phyloP scores from a whole-genome alignment of 2,113 vertebrate species.

The Typhlomys cinereus region DNA sequence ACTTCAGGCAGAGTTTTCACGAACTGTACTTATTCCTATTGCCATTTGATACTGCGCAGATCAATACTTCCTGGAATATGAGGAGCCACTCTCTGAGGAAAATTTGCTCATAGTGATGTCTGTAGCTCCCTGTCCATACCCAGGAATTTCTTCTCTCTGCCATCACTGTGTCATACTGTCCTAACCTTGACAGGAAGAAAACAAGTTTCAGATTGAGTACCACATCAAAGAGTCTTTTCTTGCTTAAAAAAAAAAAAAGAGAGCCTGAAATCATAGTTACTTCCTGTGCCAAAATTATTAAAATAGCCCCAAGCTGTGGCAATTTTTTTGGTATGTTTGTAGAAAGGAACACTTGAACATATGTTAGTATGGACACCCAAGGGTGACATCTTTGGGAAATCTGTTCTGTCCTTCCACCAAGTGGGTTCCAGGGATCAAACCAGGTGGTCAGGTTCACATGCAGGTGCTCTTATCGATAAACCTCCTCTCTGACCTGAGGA shows the following conservation, averaged over 20 bases:
- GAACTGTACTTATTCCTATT: background rate
- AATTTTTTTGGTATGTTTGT: background rate
- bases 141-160: slow-evolving; percentile 34
- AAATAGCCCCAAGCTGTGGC: slow-evolving; percentile 24
- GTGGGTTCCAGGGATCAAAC: no score
- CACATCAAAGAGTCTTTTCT: slow-evolving; percentile 54
- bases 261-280: slow-evolving; percentile 17
- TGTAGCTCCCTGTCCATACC: background rate
- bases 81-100: background rate
- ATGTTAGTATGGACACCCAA: no score
- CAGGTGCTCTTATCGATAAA: no score
- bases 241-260: slow-evolving; percentile 16
- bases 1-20: background rate
- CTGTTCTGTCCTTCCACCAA: no score
- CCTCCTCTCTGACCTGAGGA: no score
- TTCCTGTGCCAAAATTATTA: slow-evolving; percentile 68
- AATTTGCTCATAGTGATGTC: slow-evolving; percentile 31
- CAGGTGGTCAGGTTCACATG: no score
- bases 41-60: background rate
- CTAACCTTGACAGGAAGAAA: slow-evolving; percentile 66
- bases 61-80: background rate
- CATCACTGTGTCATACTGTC: background rate
- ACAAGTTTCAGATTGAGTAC: slow-evolving; percentile 63
- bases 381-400: no score
- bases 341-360: no score